Percentiles rank a stretch among this genome's conserved stretches.
These are phyloP conservation scores for Acleris holmiana DNA, from an alignment of 2,888 invertebrate genomes.

Conservation along the genomic window DNA sequence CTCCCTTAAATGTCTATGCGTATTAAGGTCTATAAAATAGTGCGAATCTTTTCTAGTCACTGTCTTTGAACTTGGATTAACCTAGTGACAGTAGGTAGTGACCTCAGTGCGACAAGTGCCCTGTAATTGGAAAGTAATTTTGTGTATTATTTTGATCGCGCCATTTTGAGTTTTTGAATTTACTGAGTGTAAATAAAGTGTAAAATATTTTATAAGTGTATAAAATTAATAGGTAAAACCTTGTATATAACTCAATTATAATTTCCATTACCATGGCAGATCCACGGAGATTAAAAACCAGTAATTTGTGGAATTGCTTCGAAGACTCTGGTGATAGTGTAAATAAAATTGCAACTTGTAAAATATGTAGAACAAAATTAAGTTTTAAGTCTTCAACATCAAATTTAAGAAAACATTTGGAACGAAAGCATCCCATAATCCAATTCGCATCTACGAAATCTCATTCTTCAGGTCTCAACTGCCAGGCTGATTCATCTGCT, in stretches of 20 bases:
- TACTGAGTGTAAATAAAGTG: conserved; percentile 1
- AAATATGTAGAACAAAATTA: conserved; percentile 15
- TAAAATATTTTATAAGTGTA: conserved; percentile 1
- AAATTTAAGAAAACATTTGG: conserved; percentile 9
- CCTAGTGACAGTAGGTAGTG: too few species aligned
- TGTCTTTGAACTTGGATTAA: too few species aligned
- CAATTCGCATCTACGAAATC: conserved; percentile 34
- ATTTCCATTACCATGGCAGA: conserved; percentile 25
- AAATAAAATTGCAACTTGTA: conserved; percentile 25
- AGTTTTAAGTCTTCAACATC: neutral
- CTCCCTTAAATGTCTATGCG: conserved; percentile 2
- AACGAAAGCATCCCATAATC: conserved; percentile 33
- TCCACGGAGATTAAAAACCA: conserved; percentile 29
- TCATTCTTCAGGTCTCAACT: conserved; percentile 12
- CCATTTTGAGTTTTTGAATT: neutral
- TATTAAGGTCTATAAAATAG: conserved; percentile 1
- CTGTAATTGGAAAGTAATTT: conserved; percentile 1
- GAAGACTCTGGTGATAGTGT: conserved; percentile 31
- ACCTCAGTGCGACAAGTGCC: neutral
- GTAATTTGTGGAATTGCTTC: conserved; percentile 33
- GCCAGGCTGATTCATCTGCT: neutral
- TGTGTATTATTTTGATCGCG: neutral
- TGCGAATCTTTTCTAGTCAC: too few species aligned
- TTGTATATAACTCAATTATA: conserved; percentile 17
- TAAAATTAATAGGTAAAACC: conserved; percentile 8